These are phyloP conservation scores for Penaeus indicus DNA, from an alignment of 1,140 invertebrate species.

Conservation along the genomic window DNA sequence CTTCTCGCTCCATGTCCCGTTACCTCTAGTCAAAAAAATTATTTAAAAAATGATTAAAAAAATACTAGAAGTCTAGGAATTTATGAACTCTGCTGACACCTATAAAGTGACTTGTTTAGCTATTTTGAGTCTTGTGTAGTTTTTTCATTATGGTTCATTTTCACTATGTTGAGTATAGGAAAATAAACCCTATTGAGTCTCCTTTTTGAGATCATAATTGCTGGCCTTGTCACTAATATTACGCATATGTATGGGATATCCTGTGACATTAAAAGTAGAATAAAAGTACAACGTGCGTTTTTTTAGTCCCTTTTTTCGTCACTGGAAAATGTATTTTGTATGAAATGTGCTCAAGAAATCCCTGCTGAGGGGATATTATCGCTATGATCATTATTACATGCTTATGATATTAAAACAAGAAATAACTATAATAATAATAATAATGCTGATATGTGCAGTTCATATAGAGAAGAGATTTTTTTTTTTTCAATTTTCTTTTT, in stretches of 20 bases:
- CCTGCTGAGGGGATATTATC: too few relatives aligned
- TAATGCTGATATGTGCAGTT: too few relatives aligned
- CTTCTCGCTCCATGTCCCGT: slow-evolving; percentile 56
- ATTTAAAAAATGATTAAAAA: slow-evolving; percentile 32
- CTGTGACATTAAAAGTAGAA: slow-evolving; percentile 66
- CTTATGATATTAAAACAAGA: too few relatives aligned
- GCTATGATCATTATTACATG: too few relatives aligned
- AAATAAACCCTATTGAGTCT: slow-evolving; percentile 60
- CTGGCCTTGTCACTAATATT: slow-evolving; percentile 65
- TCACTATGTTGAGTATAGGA: slow-evolving; percentile 57
- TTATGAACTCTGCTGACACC: slow-evolving; percentile 55
- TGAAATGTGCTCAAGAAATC: background rate
- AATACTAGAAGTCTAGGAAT: slow-evolving; percentile 55
- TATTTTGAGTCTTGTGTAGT: slow-evolving; percentile 59
- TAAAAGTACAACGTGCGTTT: slow-evolving; percentile 44
- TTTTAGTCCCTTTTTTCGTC: slow-evolving; percentile 11
- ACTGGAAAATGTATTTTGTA: background rate
- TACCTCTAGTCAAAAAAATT: slow-evolving; percentile 59
- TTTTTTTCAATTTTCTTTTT: too few relatives aligned
- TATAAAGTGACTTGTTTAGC: slow-evolving; percentile 58
- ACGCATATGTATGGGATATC: slow-evolving; percentile 66
- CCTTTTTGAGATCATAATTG: slow-evolving; percentile 57
- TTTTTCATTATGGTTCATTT: slow-evolving; percentile 64
- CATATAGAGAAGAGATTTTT: too few relatives aligned
- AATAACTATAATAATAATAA: too few relatives aligned